Evolutionary conservation across 2,797 vertebrate species (phyloP), one percentile per base, ranked within the genome.

Genomic region (Urophycis tenuis): DNA sequence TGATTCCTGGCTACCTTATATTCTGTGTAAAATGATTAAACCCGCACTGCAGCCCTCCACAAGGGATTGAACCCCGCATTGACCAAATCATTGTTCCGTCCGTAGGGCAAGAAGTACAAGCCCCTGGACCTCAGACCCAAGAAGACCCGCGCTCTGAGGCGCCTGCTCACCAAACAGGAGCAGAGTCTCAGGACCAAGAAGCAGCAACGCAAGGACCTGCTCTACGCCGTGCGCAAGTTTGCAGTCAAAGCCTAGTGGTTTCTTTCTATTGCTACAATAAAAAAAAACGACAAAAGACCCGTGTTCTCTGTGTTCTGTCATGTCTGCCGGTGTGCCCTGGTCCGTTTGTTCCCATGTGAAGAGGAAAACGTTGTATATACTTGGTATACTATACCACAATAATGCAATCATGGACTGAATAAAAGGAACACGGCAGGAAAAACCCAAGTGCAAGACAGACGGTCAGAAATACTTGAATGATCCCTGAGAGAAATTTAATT

Each of bases 81-180:
- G 41, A 85, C 73, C 0, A 53, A 53, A 2, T 19, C 3, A 0
- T 1, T 74, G 64, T 12, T 75, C 71, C 53, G 80, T 10, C 85
- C 81, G 30, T 72, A 99, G 97, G 97, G 97, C 53, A 99, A 98
- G 88, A 99, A 99, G 89, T 99, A 98, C 89, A 99, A 99, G 88
- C 98, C 98, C 41, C 90, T 99, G 53, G 97, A 99, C 60, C 92
- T 99, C 93, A 95, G 97, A 87, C 97, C 98, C 76, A 99, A 95
- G 93, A 99, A 99, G 93, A 99, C 98, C 1, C 93, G 98, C 10
- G 97, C 97, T 81, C 93, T 99, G 90, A 94, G 98, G 7, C 95
- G 97, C 76, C 85, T 92, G 15, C 93, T 99, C 77, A 99, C 95
- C 82, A 99, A 97, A 78, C 95, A 98, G 0, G 98, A 99, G 78